Base-by-base conservation (phyloP, 2,113 vertebrate genomes). In the Paramormyrops kingsleyae region DNA sequence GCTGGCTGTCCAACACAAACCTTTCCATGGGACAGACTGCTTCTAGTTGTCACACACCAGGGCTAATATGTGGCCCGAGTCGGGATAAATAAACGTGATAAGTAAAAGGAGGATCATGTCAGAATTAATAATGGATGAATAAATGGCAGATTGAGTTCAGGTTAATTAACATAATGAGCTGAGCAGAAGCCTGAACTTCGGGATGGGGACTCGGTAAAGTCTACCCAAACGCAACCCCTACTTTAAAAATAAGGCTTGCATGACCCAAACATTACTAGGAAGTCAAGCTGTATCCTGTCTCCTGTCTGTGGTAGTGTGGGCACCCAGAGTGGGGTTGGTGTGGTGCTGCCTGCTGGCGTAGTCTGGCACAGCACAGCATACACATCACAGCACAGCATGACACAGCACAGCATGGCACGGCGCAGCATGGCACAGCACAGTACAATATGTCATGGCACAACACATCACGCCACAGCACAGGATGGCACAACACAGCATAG, bases 1-100 rank as follows among this genome's bases (percentile, higher is more conserved):
- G 91, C 90, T 10, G 90, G 91, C 84, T 70, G 84, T 94, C 95
- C 95, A 96, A 96, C 90, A 91, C 95, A 95, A 95, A 95, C 94
- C 92, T 91, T 95, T 94, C 94, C 94, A 94, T 93, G 94, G 94
- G 92, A 93, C 90, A 87, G 92, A 94, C 95, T 95, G 95, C 94
- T 94, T 93, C 92, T 92, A 91, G 87, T 39, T 91, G 89, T 93
- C 93, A 93, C 93, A 92, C 93, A 93, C 94, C 94, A 1, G 44
- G 83, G 94, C 62, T 70, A 42, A 42, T 39, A 80, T 80, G 74
- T 21, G 74, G 13, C 70, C 12, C 94, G 5, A 92, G 21, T 88
- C 91, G 90, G 92, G 92, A 93, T 94, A 94, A 95, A 94, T 93
- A 93, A 89, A 90, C 88, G 17, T 92, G 94, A 95, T 93, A 93